Base-by-base conservation (phyloP, 2,888 invertebrate species). In the Drosophila pseudotalamancana region DNA sequence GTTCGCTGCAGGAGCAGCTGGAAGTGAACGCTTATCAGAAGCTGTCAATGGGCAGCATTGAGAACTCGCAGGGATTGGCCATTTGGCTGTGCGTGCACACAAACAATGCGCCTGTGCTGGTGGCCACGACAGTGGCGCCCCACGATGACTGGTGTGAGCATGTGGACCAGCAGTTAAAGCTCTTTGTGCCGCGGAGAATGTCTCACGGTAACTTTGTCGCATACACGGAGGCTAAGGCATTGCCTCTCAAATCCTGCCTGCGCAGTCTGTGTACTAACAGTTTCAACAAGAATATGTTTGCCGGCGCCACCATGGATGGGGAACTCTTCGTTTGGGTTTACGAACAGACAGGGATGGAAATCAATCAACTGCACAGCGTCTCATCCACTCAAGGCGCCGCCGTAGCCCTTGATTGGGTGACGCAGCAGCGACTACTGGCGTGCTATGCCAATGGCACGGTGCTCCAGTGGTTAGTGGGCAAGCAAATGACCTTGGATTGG, bases 71-170 rank as follows among this genome's bases (percentile, higher is more conserved):
- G 31, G 91, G 90, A 1, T 45, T 89, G 40, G 90, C 89, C 16
- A 82, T 83, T 25, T 91, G 91, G 91, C 63, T 91, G 2, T 87
- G 91, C 6, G 86, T 91, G 8, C 87, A 89, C 25, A 90, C 90
- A 0, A 89, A 90, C 40, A 90, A 91, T 77, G 89, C 89, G 0
- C 91, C 91, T 1, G 81, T 88, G 0, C 40, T 91, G 27, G 90
- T 89, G 2, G 61, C 87, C 6, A 87, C 91, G 25, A 87, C 88
- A 0, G 79, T 84, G 21, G 87, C 89, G 0, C 66, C 79, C 0
- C 91, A 91, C 50, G 89, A 89, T 31, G 89, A 90, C 45, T 91
- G 91, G 91, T 91, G 91, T 43, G 90, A 91, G 40, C 91, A 91
- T 69, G 68, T 90, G 25, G 87, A 90, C 39, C 90, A 90, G 57